Percentiles rank a stretch among this genome's conserved stretches.
Evolutionary conservation across 2,888 invertebrate species (phyloP).

Genomic region (Eremobia ochroleuca): DNA sequence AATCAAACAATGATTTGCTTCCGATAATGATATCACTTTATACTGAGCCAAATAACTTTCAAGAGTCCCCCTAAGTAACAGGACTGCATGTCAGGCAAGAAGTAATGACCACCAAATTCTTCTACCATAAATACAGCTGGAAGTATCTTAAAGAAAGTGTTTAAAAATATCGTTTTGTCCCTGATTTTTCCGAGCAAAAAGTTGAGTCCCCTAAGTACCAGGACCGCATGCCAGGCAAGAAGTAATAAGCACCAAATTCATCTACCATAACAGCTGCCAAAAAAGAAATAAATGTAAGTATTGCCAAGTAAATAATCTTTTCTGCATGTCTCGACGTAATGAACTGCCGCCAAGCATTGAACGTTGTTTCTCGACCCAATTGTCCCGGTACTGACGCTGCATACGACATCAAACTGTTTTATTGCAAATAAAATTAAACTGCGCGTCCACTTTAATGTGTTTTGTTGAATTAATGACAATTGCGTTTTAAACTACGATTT

Average conservation of each 20-base stretch:
- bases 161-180: background rate
- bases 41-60: background rate
- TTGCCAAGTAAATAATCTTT: slow-evolving; percentile 42
- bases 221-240: slow-evolving; percentile 22
- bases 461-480: slow-evolving; percentile 40
- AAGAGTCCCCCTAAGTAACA: background rate
- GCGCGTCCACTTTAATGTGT: slow-evolving; percentile 28
- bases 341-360: slow-evolving; percentile 55
- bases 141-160: background rate
- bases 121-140: background rate
- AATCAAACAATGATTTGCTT: background rate
- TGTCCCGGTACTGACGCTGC: slow-evolving; percentile 36
- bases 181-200: background rate
- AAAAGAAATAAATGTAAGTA: slow-evolving; percentile 27
- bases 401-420: slow-evolving; percentile 52
- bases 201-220: slow-evolving; percentile 1
- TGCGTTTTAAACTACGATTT: slow-evolving; percentile 27
- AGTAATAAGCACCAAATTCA: slow-evolving; percentile 1
- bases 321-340: slow-evolving; percentile 59
- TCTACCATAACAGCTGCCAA: slow-evolving; percentile 3
- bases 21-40: background rate
- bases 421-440: slow-evolving; percentile 36
- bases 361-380: slow-evolving; percentile 23
- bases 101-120: background rate
- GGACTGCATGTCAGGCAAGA: background rate